phyloP scores from a whole-genome alignment of 2,113 vertebrate species.

The Dromiciops gliroides region DNA sequence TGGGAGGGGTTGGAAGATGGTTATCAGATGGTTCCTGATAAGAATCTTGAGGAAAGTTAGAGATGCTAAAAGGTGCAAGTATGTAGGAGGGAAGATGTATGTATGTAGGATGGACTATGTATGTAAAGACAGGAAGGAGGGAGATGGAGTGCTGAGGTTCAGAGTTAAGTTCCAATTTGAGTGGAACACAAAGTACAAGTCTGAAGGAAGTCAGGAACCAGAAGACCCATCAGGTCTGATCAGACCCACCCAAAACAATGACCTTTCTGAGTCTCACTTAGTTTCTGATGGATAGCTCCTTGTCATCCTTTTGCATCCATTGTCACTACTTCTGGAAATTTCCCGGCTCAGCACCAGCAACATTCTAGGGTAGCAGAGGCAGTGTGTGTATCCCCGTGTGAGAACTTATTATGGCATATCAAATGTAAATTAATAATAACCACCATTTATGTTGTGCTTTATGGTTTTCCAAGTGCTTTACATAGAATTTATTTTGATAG shows the following conservation, averaged over 20 bases:
- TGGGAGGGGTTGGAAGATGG: not conserved
- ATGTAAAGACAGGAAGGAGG: not conserved
- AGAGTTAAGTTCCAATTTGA: not conserved
- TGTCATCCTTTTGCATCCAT: not conserved
- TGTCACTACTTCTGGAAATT: not conserved
- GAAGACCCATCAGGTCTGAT: not conserved
- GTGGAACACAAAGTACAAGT: not conserved
- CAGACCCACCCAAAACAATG: not conserved
- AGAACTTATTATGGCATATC: conserved; percentile 50
- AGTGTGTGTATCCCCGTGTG: conserved; percentile 26
- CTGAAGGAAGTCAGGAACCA: not conserved
- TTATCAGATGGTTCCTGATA: not conserved
- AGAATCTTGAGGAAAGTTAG: not conserved
- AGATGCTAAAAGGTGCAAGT: not conserved
- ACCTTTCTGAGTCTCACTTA: conserved; percentile 23
- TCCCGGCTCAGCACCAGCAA: conserved; percentile 32
- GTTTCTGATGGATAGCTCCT: conserved; percentile 17
- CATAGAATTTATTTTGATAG: not conserved
- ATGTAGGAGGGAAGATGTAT: not conserved
- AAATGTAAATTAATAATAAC: no score
- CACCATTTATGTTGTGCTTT: not conserved
- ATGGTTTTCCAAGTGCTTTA: not conserved
- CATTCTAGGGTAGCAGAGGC: not conserved
- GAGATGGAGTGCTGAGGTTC: not conserved
- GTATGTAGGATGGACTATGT: not conserved